phyloP scores from a whole-genome alignment of 2,113 vertebrate species.

The Antidorcas marsupialis region DNA sequence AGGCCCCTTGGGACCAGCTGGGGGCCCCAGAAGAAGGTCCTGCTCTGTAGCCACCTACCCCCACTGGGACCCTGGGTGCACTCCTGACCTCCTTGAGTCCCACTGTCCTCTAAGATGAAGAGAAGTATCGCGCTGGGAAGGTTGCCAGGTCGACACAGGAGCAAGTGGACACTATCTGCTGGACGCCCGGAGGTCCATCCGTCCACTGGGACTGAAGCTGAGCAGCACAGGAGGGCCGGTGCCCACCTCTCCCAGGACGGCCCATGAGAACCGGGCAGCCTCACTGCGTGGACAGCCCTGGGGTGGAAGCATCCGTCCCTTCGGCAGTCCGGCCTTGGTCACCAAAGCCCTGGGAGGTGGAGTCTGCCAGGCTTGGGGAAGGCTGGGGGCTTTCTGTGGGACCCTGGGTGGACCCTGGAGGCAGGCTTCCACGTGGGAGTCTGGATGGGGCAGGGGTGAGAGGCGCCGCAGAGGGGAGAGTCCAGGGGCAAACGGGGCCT shows the following conservation, averaged over 20 bases:
- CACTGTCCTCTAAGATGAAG: too few relatives aligned
- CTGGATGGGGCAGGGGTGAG: too few relatives aligned
- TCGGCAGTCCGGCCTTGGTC: neutral
- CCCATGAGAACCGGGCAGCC: fast-evolving
- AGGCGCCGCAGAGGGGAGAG: neutral
- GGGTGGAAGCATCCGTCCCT: fast-evolving
- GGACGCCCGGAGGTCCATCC: fast-evolving
- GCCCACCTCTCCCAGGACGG: neutral
- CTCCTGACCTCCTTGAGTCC: neutral
- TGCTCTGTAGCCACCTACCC: too few relatives aligned
- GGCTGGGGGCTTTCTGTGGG: neutral
- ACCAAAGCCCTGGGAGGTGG: neutral
- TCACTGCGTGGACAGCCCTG: neutral
- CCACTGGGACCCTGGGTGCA: fast-evolving
- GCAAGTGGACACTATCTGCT: too few relatives aligned
- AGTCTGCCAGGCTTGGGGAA: neutral
- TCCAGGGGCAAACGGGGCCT: fast-evolving
- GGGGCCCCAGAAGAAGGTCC: neutral
- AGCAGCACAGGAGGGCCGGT: fast-evolving
- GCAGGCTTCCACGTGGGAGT: neutral
- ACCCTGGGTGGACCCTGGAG: neutral
- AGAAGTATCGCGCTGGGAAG: neutral
- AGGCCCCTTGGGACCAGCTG: neutral
- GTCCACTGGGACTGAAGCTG: fast-evolving
- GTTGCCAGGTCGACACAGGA: fast-evolving